Evolutionary conservation across 2,888 invertebrate genomes (phyloP), one percentile per base, ranked within the genome.

Genomic region (Ditula angustiorana): DNA sequence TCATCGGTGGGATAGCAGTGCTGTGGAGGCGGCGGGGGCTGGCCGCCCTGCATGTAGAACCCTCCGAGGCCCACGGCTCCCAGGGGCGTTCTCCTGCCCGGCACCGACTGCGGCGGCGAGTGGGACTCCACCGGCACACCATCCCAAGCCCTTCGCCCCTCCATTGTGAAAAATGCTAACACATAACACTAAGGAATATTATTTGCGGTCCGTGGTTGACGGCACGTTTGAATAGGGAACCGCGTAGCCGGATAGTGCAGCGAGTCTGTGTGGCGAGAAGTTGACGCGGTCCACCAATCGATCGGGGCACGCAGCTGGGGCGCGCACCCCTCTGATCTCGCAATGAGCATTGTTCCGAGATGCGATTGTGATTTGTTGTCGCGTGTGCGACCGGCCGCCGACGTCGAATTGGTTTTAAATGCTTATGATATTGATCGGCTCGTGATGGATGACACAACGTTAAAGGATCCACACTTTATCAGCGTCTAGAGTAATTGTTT

Each of bases 51-150:
- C 85, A 97, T 97, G 88, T 97, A 97, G 87, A 97, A 97, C n/a
- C 97, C 97, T 23, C 97, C 96, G 26, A 97, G 92, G 13, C 97
- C 97, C 23, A 97, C 97, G 5, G 97, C 95, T 10, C 97, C 96
- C 60, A 97, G 87, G 24, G 97, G 97, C 33, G 97, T 97, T 76
- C 97, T 90, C 71, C 96, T 88, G 1, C 95, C 95, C 33, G 95
- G 95, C 67, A 95, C 95, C 75, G 94, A 94, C 77, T 94, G 95
- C 66, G 95, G 92, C 62, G 93, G 93, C 67, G 93, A 93, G 71
- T 89, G 92, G 26, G 92, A 88, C 76, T 93, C 92, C 75, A 92
- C 70, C 69, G 91, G 90, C 76, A 86, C 87, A 61, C 90, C 91
- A 78, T 92, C 92, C 93, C 93, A 93, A 72, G 79, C 78, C 83